These are phyloP conservation scores for Fulmarus glacialis DNA, from an alignment of 2,113 vertebrate genomes.

Conservation along the genomic window DNA sequence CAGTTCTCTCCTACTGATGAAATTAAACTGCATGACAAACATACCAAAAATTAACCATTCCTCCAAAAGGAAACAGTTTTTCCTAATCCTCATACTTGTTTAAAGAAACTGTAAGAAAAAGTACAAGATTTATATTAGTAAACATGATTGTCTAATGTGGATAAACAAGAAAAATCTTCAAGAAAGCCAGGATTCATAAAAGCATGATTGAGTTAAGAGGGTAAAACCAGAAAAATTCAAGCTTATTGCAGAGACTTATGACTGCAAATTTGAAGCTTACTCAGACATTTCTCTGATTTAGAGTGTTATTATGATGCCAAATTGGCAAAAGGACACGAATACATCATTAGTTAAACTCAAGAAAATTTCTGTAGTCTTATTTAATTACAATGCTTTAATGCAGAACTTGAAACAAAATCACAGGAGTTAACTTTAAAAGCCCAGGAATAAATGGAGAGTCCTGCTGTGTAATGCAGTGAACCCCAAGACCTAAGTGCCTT, in stretches of 20 bases:
- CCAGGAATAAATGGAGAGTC: neutral
- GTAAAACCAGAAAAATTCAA: neutral
- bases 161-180: neutral
- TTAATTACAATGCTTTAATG: neutral
- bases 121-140: neutral
- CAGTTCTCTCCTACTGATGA: neutral
- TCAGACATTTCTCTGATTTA: neutral
- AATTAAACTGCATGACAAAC: neutral
- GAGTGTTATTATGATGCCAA: neutral
- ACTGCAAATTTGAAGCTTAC: neutral
- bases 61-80: neutral
- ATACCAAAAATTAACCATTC: neutral
- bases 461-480: neutral
- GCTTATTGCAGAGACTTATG: neutral
- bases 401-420: neutral
- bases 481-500: neutral
- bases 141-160: neutral
- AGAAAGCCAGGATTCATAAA: neutral
- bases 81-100: neutral
- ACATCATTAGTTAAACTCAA: neutral
- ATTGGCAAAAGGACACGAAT: neutral
- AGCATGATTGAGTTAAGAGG: neutral
- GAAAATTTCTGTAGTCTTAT: neutral
- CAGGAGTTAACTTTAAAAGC: neutral
- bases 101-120: neutral